A percentile compares a stretch with the other conserved stretches of the same genome.
Evolutionary conservation across 1,140 invertebrate species (phyloP).

Genomic region (Hyposmocoma kahamanoa): DNA sequence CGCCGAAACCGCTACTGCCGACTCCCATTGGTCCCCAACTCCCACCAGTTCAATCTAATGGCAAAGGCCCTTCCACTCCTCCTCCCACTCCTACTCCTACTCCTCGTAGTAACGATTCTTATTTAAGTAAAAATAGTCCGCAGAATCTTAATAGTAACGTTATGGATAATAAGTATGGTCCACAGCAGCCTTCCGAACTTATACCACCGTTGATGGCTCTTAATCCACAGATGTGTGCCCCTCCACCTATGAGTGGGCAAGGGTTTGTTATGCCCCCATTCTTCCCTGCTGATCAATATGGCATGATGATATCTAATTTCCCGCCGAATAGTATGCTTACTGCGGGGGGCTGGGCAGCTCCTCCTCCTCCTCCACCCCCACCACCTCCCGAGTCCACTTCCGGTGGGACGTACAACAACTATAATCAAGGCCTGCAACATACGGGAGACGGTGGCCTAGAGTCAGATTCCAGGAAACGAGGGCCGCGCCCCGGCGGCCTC

Average conservation of each 20-base stretch:
- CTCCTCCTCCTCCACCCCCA: conserved; percentile 49
- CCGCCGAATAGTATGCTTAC: conserved; percentile 31
- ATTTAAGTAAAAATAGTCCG: neutral
- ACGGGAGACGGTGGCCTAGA: conserved; percentile 48
- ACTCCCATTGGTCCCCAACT: conserved; percentile 54
- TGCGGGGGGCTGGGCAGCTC: conserved; percentile 39
- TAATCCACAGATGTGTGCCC: conserved; percentile 57
- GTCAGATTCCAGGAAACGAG: conserved; percentile 67
- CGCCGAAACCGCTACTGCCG: conserved; percentile 57
- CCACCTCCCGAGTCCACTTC: conserved; percentile 32
- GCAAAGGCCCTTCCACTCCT: conserved; percentile 27
- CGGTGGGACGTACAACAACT: conserved; percentile 13
- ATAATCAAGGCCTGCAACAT: conserved; percentile 35
- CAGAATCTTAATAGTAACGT: neutral
- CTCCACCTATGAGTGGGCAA: conserved; percentile 41
- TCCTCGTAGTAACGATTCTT: neutral
- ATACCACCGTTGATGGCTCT: conserved; percentile 57
- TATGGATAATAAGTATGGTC: neutral
- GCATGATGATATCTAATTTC: conserved; percentile 52
- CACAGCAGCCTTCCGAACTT: conserved; percentile 30
- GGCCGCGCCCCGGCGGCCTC: conserved; percentile 43
- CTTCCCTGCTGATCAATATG: conserved; percentile 54
- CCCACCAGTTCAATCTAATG: conserved; percentile 27
- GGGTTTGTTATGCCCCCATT: conserved; percentile 51
- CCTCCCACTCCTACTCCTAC: too few species aligned